A percentile compares a stretch with the other conserved stretches of the same genome.
These are phyloP conservation scores for Nomada lathburiana DNA, from an alignment of 2,888 invertebrate genomes.

Conservation along the genomic window DNA sequence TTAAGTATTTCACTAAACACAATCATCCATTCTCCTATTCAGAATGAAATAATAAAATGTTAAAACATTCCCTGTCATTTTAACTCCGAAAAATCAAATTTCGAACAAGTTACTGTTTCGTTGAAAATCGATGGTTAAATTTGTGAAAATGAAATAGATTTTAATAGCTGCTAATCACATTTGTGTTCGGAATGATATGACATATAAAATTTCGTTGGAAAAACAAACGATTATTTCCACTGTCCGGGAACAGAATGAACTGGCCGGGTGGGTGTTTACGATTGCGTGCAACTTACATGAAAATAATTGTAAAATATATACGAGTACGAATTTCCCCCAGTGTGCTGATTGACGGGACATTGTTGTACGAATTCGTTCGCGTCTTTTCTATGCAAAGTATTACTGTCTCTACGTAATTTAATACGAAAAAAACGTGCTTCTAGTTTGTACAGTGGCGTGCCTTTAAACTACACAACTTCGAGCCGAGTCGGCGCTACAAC, in stretches of 20 bases:
- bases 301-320: conserved; percentile 82
- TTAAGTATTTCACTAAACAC: background rate
- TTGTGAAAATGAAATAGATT: background rate
- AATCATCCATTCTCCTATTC: background rate
- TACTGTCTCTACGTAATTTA: conserved; percentile 68
- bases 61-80: conserved; percentile 17
- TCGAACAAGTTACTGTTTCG: conserved; percentile 5
- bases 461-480: conserved; percentile 83
- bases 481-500: conserved; percentile 84
- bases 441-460: conserved; percentile 82
- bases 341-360: conserved; percentile 79
- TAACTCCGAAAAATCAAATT: conserved; percentile 6
- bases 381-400: conserved; percentile 45
- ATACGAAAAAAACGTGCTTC: conserved; percentile 79
- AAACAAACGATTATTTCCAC: conserved; percentile 28
- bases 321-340: conserved; percentile 81
- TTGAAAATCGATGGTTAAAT: background rate
- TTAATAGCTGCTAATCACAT: background rate
- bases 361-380: conserved; percentile 33
- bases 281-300: conserved; percentile 79
- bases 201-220: conserved; percentile 8
- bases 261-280: conserved; percentile 63
- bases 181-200: conserved; percentile 4
- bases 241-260: conserved; percentile 47
- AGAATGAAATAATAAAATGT: conserved; percentile 3